Evolutionary conservation across 2,113 vertebrate species (phyloP).

Genomic region (Seriola dumerili): DNA sequence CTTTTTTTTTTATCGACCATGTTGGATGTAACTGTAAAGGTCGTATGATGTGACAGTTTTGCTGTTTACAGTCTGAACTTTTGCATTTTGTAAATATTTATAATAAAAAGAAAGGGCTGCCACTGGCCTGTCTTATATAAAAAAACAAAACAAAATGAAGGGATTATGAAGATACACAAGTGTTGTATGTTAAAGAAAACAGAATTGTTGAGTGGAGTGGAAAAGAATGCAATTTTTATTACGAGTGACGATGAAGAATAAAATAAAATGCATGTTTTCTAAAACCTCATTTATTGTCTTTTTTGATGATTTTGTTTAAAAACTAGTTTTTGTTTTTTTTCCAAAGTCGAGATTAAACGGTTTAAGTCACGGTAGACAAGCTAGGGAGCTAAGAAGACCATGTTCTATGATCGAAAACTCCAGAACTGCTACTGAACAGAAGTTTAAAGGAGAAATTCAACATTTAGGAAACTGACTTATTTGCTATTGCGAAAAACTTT

Average conservation of each 20-base stretch:
- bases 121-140: not conserved
- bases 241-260: constrained; percentile 69
- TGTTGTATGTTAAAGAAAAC: constrained; percentile 19
- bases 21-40: constrained; percentile 18
- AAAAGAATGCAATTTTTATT: constrained; percentile 74
- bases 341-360: not conserved
- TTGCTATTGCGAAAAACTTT: too few relatives aligned
- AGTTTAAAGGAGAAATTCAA: too few relatives aligned
- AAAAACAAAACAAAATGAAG: not conserved
- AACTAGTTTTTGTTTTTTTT: not conserved
- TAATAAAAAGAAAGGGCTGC: constrained; percentile 22
- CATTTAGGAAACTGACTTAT: too few relatives aligned
- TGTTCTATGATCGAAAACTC: too few relatives aligned
- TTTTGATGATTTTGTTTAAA: not conserved
- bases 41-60: not conserved
- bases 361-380: too few relatives aligned
- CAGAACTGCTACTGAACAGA: too few relatives aligned
- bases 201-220: constrained; percentile 18
- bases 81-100: constrained; percentile 56
- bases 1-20: constrained; percentile 40
- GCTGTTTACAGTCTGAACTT: constrained; percentile 24
- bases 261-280: constrained; percentile 85
- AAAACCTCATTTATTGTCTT: constrained; percentile 39
- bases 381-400: too few relatives aligned
- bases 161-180: not conserved